Evolutionary conservation across 1,140 invertebrate species (phyloP).

Genomic region (Euwallacea similis): DNA sequence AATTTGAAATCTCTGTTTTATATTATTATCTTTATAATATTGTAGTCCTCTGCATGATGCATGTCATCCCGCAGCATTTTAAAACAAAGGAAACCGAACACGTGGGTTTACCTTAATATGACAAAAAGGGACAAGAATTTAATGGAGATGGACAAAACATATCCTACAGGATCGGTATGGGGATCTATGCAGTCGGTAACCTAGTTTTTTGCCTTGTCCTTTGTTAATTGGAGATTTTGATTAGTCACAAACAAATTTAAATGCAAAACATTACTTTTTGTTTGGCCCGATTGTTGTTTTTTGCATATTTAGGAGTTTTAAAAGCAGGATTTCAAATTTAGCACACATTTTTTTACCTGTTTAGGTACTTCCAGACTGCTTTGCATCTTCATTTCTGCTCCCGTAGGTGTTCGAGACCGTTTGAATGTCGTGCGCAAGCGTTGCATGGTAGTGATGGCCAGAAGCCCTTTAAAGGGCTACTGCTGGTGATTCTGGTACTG

Average conservation of each 20-base stretch:
- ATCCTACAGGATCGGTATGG: too few species aligned
- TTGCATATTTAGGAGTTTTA: not conserved
- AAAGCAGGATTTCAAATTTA: not conserved
- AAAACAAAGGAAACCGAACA: too few species aligned
- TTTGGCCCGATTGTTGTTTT: too few species aligned
- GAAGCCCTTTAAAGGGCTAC: constrained; percentile 34
- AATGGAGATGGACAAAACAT: too few species aligned
- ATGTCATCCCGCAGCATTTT: too few species aligned
- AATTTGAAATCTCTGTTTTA: too few species aligned
- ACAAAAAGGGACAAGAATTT: too few species aligned
- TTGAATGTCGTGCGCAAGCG: constrained; percentile 82
- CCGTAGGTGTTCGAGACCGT: constrained; percentile 81
- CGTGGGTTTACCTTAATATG: too few species aligned
- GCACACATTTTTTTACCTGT: constrained; percentile 60
- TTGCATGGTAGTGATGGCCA: constrained; percentile 63
- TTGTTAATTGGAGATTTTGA: not conserved
- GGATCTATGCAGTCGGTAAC: too few species aligned
- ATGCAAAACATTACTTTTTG: too few species aligned
- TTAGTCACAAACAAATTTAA: not conserved
- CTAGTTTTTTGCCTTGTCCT: not conserved
- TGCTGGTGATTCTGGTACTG: constrained; percentile 34
- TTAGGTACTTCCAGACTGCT: constrained; percentile 86
- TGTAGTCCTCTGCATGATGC: too few species aligned
- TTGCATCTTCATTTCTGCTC: constrained; percentile 86
- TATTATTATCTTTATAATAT: too few species aligned